Percentiles rank a stretch among this genome's conserved stretches.
These are phyloP conservation scores for Hormiphora californensis DNA, from an alignment of 37 sponge, comb jelly and placozoan species.

Conservation along the genomic window DNA sequence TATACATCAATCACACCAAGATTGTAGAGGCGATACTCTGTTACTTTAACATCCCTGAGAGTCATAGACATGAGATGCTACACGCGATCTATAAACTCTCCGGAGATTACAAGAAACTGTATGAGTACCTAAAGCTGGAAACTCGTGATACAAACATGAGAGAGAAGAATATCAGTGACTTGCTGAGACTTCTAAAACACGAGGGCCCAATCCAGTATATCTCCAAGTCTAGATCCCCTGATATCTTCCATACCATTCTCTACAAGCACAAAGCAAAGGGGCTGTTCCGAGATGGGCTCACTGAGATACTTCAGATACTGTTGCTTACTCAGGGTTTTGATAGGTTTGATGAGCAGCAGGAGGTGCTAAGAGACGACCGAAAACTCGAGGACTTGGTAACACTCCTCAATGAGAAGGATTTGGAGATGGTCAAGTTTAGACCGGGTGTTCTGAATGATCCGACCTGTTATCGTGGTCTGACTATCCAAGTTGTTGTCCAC, in stretches of 20 bases:
- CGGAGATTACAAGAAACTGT: not conserved
- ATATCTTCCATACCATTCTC: not conserved
- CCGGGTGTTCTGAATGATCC: slow-evolving; percentile 31
- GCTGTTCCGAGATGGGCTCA: slow-evolving; percentile 16
- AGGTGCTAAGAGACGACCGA: not conserved
- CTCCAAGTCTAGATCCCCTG: not conserved
- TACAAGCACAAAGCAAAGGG: not conserved
- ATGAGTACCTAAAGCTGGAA: not conserved
- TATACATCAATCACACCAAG: slow-evolving; percentile 37
- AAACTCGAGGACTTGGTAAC: not conserved
- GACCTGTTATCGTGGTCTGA: not conserved
- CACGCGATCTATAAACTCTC: not conserved
- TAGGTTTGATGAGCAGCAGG: not conserved
- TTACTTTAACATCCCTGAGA: slow-evolving; percentile 10
- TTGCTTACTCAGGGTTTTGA: not conserved
- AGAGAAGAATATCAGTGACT: not conserved
- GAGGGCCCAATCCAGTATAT: slow-evolving; percentile 26
- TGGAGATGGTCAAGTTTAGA: slow-evolving; percentile 31
- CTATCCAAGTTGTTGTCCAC: not conserved
- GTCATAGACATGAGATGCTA: not conserved
- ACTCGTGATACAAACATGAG: not conserved
- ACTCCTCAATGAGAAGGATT: not conserved
- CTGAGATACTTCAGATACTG: not conserved
- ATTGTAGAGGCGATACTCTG: slow-evolving; percentile 18
- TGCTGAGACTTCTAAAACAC: not conserved